phyloP scores from a whole-genome alignment of 2,113 vertebrate species.

The Pongo abelii region DNA sequence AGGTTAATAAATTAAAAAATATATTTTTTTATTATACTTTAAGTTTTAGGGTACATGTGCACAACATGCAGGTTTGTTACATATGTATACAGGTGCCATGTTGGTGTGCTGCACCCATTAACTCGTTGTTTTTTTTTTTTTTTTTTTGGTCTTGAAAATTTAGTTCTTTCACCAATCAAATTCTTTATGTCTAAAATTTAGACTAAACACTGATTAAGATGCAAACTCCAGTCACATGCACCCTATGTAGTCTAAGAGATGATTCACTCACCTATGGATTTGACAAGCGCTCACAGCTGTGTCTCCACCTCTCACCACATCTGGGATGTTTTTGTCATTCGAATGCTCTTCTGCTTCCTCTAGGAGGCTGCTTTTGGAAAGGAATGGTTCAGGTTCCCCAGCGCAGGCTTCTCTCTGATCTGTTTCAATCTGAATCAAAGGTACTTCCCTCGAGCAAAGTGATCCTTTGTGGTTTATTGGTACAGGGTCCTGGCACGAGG shows the following conservation, averaged over 20 bases:
- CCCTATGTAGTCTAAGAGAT: too few species aligned
- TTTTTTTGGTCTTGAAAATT: background rate
- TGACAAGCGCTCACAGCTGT: constrained; percentile 57
- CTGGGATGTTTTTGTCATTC: constrained; percentile 76
- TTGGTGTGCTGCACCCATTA: too few species aligned
- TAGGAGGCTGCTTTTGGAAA: background rate
- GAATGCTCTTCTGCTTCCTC: constrained; percentile 44
- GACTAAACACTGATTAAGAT: background rate
- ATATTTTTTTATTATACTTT: too few species aligned
- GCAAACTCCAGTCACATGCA: background rate
- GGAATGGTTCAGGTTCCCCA: constrained; percentile 63
- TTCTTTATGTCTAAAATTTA: background rate
- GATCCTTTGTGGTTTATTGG: constrained; percentile 54
- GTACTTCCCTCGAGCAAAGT: constrained; percentile 89
- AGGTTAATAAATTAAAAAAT: too few species aligned
- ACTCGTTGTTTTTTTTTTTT: background rate
- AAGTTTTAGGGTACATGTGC: too few species aligned
- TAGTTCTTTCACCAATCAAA: background rate
- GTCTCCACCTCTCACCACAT: constrained; percentile 71
- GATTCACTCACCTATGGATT: constrained; percentile 84
- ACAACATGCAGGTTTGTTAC: too few species aligned
- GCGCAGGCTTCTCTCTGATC: constrained; percentile 90
- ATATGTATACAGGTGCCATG: too few species aligned
- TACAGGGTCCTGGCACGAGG: constrained; percentile 44
- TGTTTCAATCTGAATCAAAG: constrained; percentile 96